These are phyloP conservation scores for Ptychochromis oligacanthus DNA, from an alignment of 2,113 vertebrate genomes.

Conservation along the genomic window DNA sequence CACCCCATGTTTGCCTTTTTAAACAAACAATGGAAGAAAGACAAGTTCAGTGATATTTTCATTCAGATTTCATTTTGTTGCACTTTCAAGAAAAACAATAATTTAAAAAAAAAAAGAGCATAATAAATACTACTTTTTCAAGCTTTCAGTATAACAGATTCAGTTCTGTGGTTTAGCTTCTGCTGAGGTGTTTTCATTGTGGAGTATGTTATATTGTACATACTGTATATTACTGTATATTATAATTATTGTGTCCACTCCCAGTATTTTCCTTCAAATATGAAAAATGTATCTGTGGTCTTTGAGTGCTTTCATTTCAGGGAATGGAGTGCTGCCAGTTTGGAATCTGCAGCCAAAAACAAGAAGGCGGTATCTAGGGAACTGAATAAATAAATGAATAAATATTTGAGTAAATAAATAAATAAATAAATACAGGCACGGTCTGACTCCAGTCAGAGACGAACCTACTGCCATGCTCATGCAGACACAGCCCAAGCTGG, in stretches of 20 bases:
- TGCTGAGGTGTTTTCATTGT: neutral
- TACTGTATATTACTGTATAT: slow-evolving; percentile 17
- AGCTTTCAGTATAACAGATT: neutral
- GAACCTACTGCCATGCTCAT: neutral
- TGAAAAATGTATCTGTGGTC: slow-evolving; percentile 48
- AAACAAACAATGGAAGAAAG: neutral
- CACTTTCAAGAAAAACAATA: neutral
- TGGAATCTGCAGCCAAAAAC: slow-evolving; percentile 64
- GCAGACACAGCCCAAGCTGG: neutral
- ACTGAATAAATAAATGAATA: slow-evolving; percentile 59
- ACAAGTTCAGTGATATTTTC: neutral
- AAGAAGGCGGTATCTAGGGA: slow-evolving; percentile 40
- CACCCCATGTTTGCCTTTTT: slow-evolving; percentile 8
- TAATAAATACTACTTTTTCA: neutral
- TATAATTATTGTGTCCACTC: slow-evolving; percentile 44
- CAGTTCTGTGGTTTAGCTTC: neutral
- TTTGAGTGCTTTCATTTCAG: slow-evolving; percentile 48
- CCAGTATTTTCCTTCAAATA: slow-evolving; percentile 20
- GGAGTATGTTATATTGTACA: neutral
- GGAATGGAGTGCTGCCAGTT: slow-evolving; percentile 53
- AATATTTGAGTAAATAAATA: slow-evolving; percentile 58
- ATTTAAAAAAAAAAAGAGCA: neutral
- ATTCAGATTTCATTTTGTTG: slow-evolving; percentile 8
- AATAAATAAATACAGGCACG: slow-evolving; percentile 30
- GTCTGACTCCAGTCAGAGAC: slow-evolving; percentile 5